Conservation (phyloP, 2,113 vertebrate species). For the Cheirogaleus medius region DNA sequence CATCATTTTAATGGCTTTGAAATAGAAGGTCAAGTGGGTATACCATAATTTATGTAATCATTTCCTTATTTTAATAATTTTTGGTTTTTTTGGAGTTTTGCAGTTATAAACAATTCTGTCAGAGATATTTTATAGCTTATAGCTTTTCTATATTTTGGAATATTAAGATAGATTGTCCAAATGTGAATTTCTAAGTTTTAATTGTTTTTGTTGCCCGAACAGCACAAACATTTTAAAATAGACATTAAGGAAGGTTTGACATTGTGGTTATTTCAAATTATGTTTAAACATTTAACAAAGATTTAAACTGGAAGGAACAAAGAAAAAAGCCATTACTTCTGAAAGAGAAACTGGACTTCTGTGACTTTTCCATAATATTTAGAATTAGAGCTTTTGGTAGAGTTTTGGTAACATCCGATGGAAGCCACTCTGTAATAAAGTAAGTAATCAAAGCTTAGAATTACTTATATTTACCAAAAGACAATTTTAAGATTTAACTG, state of each 20-base stretch:
- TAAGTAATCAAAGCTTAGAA: not conserved
- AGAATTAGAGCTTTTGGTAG: not conserved
- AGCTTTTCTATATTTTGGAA: not conserved
- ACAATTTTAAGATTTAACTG: not conserved
- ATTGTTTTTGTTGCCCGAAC: not conserved
- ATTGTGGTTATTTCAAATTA: not conserved
- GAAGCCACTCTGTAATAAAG: not conserved
- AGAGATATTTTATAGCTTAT: not conserved
- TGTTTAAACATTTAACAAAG: not conserved
- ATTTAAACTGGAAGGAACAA: not conserved
- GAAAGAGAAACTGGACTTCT: not conserved
- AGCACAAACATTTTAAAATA: not conserved
- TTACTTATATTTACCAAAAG: not conserved
- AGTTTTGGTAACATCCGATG: not conserved
- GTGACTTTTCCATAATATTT: not conserved
- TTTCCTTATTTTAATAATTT: not conserved
- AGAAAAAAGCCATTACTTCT: not conserved
- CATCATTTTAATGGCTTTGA: conserved; percentile 11
- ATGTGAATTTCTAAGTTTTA: not conserved
- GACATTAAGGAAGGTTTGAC: not conserved
- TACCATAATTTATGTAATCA: not conserved
- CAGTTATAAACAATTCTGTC: not conserved
- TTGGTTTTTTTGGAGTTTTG: not conserved
- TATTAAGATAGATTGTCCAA: conserved; percentile 5
- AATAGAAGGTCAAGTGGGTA: not conserved